Evolutionary conservation across 2,797 vertebrate genomes (phyloP).

Genomic region (Hypotaenidia okinawae): DNA sequence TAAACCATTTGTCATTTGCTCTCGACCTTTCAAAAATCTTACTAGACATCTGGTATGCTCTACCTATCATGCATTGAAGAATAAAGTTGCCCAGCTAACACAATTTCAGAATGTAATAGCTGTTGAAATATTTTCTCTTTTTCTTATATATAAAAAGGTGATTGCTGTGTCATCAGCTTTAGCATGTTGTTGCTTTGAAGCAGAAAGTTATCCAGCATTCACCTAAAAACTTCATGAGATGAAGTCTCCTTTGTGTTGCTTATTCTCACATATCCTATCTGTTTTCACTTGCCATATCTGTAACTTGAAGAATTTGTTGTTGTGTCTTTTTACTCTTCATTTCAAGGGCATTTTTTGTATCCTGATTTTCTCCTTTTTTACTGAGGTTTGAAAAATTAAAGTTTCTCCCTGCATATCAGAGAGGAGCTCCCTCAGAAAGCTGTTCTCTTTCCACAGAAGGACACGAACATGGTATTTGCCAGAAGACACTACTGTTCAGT

Average conservation of each 20-base stretch:
- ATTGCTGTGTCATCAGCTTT: neutral
- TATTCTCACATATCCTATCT: neutral
- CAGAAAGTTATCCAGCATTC: neutral
- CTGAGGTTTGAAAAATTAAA: neutral
- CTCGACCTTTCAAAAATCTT: neutral
- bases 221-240: neutral
- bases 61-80: neutral
- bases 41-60: neutral
- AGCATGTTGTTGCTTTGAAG: neutral
- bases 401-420: neutral
- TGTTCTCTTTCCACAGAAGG: neutral
- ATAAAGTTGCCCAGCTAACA: neutral
- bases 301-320: neutral
- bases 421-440: neutral
- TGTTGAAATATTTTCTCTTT: neutral
- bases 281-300: neutral
- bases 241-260: neutral
- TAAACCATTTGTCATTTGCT: neutral
- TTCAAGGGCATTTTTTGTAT: neutral
- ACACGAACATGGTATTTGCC: neutral
- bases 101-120: neutral
- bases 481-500: neutral
- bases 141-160: neutral
- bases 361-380: neutral
- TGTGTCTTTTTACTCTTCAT: neutral